Percentiles rank a stretch among this genome's conserved stretches.
These are phyloP conservation scores for Hyla sarda DNA, from an alignment of 2,113 vertebrate species.

Conservation along the genomic window DNA sequence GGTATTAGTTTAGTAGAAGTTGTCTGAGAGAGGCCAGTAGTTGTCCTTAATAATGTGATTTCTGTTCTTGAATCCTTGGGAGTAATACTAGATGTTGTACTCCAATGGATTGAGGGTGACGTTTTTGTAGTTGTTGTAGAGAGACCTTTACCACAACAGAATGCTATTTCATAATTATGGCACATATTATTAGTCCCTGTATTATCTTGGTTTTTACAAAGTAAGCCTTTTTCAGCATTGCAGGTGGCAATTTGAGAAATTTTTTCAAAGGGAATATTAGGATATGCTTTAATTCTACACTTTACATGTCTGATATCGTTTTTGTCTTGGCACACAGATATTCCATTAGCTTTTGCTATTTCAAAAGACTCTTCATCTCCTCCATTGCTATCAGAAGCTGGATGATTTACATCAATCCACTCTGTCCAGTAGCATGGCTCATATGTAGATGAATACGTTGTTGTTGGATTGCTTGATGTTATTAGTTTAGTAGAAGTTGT, in stretches of 20 bases:
- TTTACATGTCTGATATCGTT: not conserved
- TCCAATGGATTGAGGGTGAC: too few relatives aligned
- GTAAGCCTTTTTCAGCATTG: not conserved
- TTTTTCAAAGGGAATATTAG: not conserved
- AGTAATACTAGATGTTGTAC: too few relatives aligned
- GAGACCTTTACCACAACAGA: not conserved
- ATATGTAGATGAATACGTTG: not conserved
- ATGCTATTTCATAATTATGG: not conserved
- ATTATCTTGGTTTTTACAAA: slow-evolving; percentile 8
- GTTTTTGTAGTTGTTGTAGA: not conserved
- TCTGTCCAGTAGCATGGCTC: not conserved
- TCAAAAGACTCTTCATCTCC: slow-evolving; percentile 27
- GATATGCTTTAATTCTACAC: not conserved
- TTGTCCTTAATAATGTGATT: not conserved
- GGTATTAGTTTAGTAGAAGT: too few relatives aligned
- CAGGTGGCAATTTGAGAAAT: not conserved
- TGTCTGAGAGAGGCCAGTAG: too few relatives aligned
- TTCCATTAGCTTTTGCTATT: not conserved
- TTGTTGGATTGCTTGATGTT: too few relatives aligned
- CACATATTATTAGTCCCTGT: not conserved
- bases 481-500: not conserved
- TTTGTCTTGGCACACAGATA: not conserved
- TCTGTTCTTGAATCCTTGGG: too few relatives aligned
- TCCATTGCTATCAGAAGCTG: not conserved
- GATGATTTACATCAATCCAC: not conserved